phyloP scores from a whole-genome alignment of 2,888 invertebrate genomes.

The Lepidocyrtoides sp. region DNA sequence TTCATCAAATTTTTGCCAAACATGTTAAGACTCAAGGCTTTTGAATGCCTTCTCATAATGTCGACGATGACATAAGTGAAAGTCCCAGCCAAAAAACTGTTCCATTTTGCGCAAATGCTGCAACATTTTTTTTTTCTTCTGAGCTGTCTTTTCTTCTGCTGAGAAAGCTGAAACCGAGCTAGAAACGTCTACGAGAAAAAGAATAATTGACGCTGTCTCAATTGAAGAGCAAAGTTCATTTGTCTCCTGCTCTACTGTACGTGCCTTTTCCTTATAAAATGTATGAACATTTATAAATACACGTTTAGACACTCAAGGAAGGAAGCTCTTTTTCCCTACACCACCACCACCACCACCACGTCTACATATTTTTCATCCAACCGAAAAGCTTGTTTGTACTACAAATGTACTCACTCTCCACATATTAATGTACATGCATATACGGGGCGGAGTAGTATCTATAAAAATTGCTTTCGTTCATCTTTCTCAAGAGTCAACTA shows the following conservation, averaged over 20 bases:
- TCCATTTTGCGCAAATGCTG: conserved; percentile 5
- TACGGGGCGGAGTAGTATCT: neutral
- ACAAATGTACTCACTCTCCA: conserved; percentile 42
- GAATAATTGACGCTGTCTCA: conserved; percentile 71
- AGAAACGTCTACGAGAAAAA: conserved; percentile 27
- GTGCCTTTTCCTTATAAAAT: neutral
- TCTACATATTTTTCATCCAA: conserved; percentile 48
- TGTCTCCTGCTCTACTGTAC: conserved; percentile 60
- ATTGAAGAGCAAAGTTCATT: conserved; percentile 74
- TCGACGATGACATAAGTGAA: conserved; percentile 43
- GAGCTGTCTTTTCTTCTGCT: neutral
- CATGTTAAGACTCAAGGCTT: neutral
- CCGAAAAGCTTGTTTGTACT: conserved; percentile 59
- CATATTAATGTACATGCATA: neutral
- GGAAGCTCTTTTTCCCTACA: neutral
- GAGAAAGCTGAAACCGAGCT: conserved; percentile 26
- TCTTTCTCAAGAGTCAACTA: conserved; percentile 73
- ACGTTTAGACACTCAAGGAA: neutral
- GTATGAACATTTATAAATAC: neutral
- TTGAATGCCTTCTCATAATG: neutral
- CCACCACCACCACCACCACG: conserved; percentile 2
- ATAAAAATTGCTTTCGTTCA: conserved; percentile 39
- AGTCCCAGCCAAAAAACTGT: neutral
- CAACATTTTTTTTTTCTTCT: neutral
- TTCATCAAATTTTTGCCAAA: too few relatives aligned